phyloP scores from a whole-genome alignment of 2,888 invertebrate species.

The Lydus trimaculatus region DNA sequence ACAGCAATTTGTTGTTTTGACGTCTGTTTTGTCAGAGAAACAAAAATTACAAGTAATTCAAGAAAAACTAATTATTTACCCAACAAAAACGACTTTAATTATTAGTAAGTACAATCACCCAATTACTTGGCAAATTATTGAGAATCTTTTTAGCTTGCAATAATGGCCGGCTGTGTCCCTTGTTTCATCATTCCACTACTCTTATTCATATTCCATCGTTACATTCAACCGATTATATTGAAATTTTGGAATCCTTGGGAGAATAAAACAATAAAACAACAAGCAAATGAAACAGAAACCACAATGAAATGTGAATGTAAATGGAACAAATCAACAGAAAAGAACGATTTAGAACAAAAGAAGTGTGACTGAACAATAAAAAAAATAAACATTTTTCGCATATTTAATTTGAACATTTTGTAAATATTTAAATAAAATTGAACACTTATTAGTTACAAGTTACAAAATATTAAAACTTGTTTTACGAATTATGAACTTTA shows the following conservation, averaged over 20 bases:
- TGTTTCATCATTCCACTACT: constrained; percentile 86
- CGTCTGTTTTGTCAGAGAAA: too few relatives aligned
- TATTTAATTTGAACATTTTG: not conserved
- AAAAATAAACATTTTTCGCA: not conserved
- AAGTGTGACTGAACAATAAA: constrained; percentile 13
- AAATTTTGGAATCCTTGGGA: constrained; percentile 86
- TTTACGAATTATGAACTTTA: constrained; percentile 19
- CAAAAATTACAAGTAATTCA: too few relatives aligned
- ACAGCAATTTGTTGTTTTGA: too few relatives aligned
- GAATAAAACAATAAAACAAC: constrained; percentile 64
- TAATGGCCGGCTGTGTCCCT: constrained; percentile 72
- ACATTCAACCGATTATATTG: constrained; percentile 81
- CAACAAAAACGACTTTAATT: too few relatives aligned
- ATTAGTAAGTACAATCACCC: too few relatives aligned
- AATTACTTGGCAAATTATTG: too few relatives aligned
- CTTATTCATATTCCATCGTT: constrained; percentile 83
- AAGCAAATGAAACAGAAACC: constrained; percentile 40
- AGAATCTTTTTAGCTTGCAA: not conserved
- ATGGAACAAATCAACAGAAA: constrained; percentile 27
- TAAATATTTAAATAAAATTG: not conserved
- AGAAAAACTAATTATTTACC: too few relatives aligned
- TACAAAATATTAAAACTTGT: constrained; percentile 5
- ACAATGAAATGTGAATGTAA: constrained; percentile 37
- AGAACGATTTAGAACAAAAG: constrained; percentile 11
- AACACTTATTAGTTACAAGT: not conserved